Conservation (phyloP, 2,888 invertebrate genomes). For the Agrotis segetum region DNA sequence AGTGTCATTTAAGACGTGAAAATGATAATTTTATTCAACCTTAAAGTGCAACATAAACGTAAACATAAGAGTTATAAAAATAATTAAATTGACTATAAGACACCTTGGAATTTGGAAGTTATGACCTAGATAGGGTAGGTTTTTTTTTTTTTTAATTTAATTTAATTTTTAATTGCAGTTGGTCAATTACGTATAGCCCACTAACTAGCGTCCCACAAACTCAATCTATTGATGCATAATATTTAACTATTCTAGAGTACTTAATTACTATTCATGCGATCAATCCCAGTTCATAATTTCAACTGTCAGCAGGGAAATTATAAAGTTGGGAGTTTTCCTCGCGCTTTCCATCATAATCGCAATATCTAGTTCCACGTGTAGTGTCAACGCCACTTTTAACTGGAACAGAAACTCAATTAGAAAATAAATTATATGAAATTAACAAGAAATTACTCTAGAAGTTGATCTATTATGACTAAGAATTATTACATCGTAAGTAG, state of each 20-base stretch:
- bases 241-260: not conserved
- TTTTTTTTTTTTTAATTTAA: no score
- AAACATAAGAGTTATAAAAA: no score
- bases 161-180: no score
- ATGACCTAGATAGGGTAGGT: no score
- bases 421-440: slow-evolving; percentile 10
- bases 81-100: no score
- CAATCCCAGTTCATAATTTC: not conserved
- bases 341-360: slow-evolving; percentile 20
- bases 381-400: slow-evolving; percentile 1
- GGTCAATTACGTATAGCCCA: no score
- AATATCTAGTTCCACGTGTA: slow-evolving; percentile 23
- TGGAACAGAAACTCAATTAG: slow-evolving; percentile 28
- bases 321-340: slow-evolving; percentile 10
- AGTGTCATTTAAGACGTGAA: no score
- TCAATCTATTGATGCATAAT: not conserved
- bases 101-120: no score
- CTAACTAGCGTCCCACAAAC: no score
- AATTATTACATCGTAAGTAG: not conserved
- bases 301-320: slow-evolving; percentile 23
- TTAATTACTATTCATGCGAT: not conserved
- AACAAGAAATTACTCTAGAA: not conserved
- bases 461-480: not conserved
- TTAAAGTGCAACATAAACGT: no score
- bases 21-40: no score